These are phyloP conservation scores for Ochropacha duplaris DNA, from an alignment of 2,888 invertebrate species.

Conservation along the genomic window DNA sequence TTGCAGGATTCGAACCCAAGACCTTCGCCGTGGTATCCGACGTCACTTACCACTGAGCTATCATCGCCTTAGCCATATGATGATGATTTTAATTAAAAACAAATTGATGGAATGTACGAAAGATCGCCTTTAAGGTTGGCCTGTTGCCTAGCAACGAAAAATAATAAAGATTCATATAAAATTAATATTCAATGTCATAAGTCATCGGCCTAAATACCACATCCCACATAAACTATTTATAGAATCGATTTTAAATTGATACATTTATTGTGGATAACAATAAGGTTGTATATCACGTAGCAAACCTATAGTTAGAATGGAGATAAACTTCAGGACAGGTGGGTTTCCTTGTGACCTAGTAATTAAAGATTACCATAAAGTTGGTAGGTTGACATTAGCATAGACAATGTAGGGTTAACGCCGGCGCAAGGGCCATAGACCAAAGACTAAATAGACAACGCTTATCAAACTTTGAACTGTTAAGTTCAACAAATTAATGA, in stretches of 20 bases:
- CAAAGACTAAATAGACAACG: slow-evolving; percentile 13
- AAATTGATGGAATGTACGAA: slow-evolving; percentile 16
- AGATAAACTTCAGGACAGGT: background rate
- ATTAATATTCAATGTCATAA: slow-evolving; percentile 32
- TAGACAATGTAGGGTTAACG: slow-evolving; percentile 22
- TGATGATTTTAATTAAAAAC: background rate
- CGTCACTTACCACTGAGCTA: too few species aligned
- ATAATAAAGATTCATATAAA: too few species aligned
- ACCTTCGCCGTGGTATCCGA: too few species aligned
- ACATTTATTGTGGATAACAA: background rate
- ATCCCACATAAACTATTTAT: slow-evolving; percentile 26
- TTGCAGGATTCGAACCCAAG: too few species aligned
- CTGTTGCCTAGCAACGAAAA: too few species aligned
- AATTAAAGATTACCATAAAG: background rate
- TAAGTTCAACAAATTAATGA: too few species aligned
- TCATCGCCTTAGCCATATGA: too few species aligned
- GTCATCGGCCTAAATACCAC: slow-evolving; percentile 43
- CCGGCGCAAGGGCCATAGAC: slow-evolving; percentile 28
- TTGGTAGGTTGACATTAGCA: background rate
- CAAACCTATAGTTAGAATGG: background rate
- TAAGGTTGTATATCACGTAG: background rate
- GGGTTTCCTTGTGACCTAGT: background rate
- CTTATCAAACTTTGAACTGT: too few species aligned
- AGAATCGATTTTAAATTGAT: background rate
- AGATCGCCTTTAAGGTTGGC: background rate